A percentile compares a stretch with the other conserved stretches of the same genome.
Conservation (phyloP, 37 sponge, comb jelly and placozoan species). For the Cliona cf. orientalis region DNA sequence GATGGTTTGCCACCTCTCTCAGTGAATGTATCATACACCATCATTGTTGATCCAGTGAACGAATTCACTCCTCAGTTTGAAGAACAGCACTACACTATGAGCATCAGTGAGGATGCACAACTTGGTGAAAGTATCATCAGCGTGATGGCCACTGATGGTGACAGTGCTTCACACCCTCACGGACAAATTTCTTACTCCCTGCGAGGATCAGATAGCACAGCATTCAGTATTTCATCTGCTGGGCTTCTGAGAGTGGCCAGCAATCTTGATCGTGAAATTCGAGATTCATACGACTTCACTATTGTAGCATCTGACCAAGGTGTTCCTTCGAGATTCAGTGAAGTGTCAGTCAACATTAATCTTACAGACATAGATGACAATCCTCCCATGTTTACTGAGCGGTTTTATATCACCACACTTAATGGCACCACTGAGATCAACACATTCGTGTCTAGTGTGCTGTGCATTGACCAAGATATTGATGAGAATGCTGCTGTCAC, state of each 20-base stretch:
- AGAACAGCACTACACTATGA: not conserved
- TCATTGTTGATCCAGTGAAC: constrained; percentile 47
- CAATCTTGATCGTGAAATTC: constrained; percentile 47
- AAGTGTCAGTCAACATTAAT: constrained; percentile 15
- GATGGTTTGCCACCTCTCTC: constrained; percentile 1
- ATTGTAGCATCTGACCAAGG: constrained; percentile 37
- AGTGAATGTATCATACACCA: constrained; percentile 1
- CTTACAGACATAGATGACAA: constrained; percentile 60
- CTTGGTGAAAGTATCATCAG: constrained; percentile 27
- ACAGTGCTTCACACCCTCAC: constrained; percentile 22
- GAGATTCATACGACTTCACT: constrained; percentile 26
- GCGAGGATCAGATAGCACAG: not conserved
- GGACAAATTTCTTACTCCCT: constrained; percentile 17
- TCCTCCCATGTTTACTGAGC: constrained; percentile 33
- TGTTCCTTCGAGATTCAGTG: not conserved
- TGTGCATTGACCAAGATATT: constrained; percentile 58
- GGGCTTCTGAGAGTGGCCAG: constrained; percentile 31
- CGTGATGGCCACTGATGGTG: constrained; percentile 61
- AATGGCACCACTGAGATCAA: not conserved
- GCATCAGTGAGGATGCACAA: constrained; percentile 28
- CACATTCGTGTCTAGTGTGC: constrained; percentile 4
- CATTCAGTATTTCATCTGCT: constrained; percentile 9
- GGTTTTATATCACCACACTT: constrained; percentile 22
- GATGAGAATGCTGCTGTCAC: constrained; percentile 29
- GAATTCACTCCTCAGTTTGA: constrained; percentile 36